phyloP scores from a whole-genome alignment of 2,113 vertebrate genomes.

The Dicrurus megarhynchus region DNA sequence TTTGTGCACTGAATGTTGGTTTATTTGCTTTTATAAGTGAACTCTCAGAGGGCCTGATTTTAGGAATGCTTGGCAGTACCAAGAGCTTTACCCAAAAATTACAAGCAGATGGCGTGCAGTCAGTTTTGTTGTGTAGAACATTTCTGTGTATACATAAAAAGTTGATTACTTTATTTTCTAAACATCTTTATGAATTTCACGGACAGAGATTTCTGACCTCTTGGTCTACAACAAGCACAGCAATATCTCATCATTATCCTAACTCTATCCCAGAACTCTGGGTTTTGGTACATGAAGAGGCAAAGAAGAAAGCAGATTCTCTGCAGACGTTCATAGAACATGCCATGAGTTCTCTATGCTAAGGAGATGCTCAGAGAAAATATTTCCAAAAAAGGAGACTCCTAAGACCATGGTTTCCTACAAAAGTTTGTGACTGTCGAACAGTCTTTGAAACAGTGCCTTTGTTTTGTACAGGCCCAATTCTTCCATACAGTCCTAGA shows the following conservation, averaged over 20 bases:
- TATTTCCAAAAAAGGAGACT: not conserved
- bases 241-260: not conserved
- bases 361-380: not conserved
- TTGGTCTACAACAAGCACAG: not conserved
- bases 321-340: not conserved
- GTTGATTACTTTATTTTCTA: not conserved
- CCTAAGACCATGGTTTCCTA: not conserved
- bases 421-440: not conserved
- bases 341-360: not conserved
- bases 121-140: not conserved
- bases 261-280: not conserved
- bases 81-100: not conserved
- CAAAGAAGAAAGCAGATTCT: not conserved
- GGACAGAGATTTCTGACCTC: not conserved
- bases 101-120: not conserved
- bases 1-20: not conserved
- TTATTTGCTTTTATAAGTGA: constrained; percentile 18
- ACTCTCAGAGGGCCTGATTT: not conserved
- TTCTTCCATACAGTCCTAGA: not conserved
- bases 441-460: not conserved
- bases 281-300: not conserved
- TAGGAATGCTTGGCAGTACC: not conserved
- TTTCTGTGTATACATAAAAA: not conserved
- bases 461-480: not conserved
- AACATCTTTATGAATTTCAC: not conserved